phyloP scores from a whole-genome alignment of 1,140 invertebrate species.

The Drosophila rhopaloa region DNA sequence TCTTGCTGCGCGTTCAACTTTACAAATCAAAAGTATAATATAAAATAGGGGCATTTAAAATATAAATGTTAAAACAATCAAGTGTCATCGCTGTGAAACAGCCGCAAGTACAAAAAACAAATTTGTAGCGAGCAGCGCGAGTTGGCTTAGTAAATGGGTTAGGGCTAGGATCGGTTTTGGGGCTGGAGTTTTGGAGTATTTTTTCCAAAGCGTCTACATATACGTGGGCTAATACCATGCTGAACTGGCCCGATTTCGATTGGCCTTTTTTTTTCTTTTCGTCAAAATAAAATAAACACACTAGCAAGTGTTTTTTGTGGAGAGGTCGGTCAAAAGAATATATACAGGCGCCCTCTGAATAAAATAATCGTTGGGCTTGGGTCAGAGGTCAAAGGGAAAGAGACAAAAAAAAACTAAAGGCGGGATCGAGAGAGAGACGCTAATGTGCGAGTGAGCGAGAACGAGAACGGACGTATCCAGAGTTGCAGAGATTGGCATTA shows the following conservation, averaged over 20 bases:
- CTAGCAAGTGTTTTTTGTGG: slow-evolving; percentile 1
- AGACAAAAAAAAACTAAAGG: neutral
- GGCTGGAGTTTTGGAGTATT: neutral
- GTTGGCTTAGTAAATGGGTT: slow-evolving; percentile 4
- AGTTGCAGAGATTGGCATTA: slow-evolving; percentile 54
- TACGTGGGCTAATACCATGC: slow-evolving; percentile 14
- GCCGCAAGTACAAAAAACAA: slow-evolving; percentile 8
- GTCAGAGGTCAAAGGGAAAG: slow-evolving; percentile 10
- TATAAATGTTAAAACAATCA: slow-evolving; percentile 42
- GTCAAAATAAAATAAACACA: slow-evolving; percentile 16
- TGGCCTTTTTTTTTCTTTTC: neutral
- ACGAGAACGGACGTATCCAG: slow-evolving; percentile 28
- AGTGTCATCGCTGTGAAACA: slow-evolving; percentile 12
- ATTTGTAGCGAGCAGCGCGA: slow-evolving; percentile 14
- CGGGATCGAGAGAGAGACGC: slow-evolving; percentile 14
- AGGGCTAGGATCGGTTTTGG: neutral
- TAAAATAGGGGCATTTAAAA: slow-evolving; percentile 30
- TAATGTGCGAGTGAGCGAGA: slow-evolving; percentile 26
- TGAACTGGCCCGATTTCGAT: slow-evolving; percentile 2
- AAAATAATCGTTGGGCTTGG: slow-evolving; percentile 50
- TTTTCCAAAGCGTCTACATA: slow-evolving; percentile 2
- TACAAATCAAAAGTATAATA: slow-evolving; percentile 34
- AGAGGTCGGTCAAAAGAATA: slow-evolving; percentile 14
- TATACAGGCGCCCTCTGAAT: slow-evolving; percentile 38
- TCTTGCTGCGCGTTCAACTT: slow-evolving; percentile 37